Evolutionary conservation across 2,888 invertebrate species (phyloP).

Genomic region (Lasioglossum oenotherae): DNA sequence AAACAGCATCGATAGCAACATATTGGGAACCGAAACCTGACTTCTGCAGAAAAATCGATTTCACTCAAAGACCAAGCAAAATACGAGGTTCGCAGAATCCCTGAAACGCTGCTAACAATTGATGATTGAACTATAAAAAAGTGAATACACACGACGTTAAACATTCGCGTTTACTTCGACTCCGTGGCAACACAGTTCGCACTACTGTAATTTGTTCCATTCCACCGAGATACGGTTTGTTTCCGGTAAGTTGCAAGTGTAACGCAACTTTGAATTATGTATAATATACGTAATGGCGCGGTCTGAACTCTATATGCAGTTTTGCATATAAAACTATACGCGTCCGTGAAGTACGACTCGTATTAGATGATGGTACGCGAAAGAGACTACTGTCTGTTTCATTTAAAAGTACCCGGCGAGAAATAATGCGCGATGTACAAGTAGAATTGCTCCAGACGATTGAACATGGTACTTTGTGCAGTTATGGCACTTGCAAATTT

Average conservation of each 20-base stretch:
- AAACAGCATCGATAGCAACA: neutral
- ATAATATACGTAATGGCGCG: slow-evolving; percentile 1
- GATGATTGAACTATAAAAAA: neutral
- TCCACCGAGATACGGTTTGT: slow-evolving; percentile 10
- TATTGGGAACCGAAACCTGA: neutral
- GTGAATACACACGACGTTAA: too few species aligned
- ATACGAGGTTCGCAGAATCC: neutral
- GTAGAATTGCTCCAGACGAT: neutral
- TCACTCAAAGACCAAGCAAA: neutral
- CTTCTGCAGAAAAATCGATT: neutral
- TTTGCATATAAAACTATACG: neutral
- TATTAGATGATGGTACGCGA: neutral
- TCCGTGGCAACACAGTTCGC: neutral
- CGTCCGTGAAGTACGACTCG: neutral
- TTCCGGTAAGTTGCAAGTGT: neutral
- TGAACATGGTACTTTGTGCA: neutral
- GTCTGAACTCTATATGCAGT: neutral
- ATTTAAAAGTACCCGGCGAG: neutral
- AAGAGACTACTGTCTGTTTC: neutral
- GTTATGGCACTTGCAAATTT: neutral
- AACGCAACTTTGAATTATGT: neutral
- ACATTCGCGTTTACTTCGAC: neutral
- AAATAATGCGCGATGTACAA: neutral
- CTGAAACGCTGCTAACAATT: neutral
- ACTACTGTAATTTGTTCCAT: neutral